These are phyloP conservation scores for Microtus oregoni DNA, from an alignment of 2,113 vertebrate genomes.

Conservation along the genomic window DNA sequence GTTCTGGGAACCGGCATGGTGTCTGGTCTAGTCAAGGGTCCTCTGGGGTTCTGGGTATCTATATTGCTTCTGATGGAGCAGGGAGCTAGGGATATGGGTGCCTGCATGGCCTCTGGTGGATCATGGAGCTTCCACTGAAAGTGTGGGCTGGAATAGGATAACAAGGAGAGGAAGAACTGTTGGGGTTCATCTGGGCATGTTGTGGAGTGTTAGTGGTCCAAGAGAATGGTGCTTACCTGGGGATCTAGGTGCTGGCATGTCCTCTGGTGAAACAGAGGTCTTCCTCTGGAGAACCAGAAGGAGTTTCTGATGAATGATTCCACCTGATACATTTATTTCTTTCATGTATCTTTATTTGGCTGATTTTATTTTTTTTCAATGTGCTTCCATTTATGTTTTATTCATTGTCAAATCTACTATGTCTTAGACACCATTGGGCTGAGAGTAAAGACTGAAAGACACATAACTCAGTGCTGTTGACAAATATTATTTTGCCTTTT, in stretches of 20 bases:
- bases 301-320: neutral
- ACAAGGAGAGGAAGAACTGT: too few species aligned
- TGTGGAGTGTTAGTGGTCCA: too few species aligned
- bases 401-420: neutral
- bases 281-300: neutral
- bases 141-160: too few species aligned
- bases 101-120: neutral
- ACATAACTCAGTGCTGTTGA: neutral
- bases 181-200: too few species aligned
- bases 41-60: neutral
- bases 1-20: neutral
- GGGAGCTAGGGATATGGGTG: neutral
- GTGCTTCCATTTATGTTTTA: conserved; percentile 8
- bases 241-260: neutral
- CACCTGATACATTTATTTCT: neutral
- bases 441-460: neutral
- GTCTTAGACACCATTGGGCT: neutral
- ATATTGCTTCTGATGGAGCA: neutral
- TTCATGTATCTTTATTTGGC: neutral
- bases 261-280: neutral
- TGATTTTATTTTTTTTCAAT: neutral
- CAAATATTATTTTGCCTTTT: neutral
- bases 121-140: too few species aligned
- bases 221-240: too few species aligned
- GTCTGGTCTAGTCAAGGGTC: too few species aligned